These are phyloP conservation scores for Oreotrochilus melanogaster DNA, from an alignment of 2,113 vertebrate species.

Conservation along the genomic window DNA sequence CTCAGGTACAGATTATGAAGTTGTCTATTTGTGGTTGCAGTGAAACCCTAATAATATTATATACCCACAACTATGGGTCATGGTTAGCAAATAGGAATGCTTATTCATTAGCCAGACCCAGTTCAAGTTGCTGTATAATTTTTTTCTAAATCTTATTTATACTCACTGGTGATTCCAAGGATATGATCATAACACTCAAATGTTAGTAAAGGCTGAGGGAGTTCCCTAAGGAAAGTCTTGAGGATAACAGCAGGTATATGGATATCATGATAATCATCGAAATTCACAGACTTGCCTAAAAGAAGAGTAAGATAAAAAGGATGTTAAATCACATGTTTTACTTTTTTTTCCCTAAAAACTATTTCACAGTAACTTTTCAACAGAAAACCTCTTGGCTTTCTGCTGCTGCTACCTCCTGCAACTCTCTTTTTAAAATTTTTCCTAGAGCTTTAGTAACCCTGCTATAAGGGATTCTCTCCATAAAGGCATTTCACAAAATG, in stretches of 20 bases:
- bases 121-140: background rate
- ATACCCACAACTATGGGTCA: background rate
- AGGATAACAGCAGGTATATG: slow-evolving; percentile 86
- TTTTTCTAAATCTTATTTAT: background rate
- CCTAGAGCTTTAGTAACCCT: background rate
- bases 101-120: background rate
- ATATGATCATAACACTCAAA: slow-evolving; percentile 81
- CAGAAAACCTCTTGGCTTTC: background rate
- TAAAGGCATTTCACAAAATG: background rate
- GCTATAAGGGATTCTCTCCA: background rate
- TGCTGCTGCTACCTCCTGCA: background rate
- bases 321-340: background rate
- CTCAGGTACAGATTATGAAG: background rate
- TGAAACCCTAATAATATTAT: background rate
- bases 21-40: background rate
- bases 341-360: background rate
- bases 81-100: background rate
- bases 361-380: background rate
- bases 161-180: slow-evolving; percentile 83
- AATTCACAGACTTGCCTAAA: slow-evolving; percentile 86
- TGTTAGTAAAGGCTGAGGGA: slow-evolving; percentile 88
- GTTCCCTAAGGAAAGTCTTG: slow-evolving; percentile 89
- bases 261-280: slow-evolving; percentile 78
- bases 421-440: background rate
- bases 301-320: background rate